Base-by-base conservation (phyloP, 1,140 invertebrate species). In the Catajapyx aquilonaris region DNA sequence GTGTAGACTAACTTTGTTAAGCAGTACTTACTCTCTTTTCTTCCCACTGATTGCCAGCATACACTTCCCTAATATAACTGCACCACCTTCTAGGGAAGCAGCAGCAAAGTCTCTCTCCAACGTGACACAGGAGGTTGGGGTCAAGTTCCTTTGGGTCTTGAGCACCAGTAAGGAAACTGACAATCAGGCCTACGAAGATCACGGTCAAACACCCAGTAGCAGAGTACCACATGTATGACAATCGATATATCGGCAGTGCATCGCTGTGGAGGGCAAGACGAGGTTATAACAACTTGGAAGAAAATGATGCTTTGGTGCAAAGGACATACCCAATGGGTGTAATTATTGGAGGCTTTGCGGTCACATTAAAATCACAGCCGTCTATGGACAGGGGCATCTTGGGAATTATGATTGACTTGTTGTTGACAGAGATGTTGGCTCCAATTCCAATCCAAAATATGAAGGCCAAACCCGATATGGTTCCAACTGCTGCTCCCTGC, bases 151-250 rank as follows among this genome's bases (percentile, higher is more conserved):
- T 47, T 0, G 64, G 58, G 46, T 73, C 55, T 40, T 66, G 56
- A 5, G 53, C 45, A 2, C 71, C 71, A 4, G 80, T 79, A 1
- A 72, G 42, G 1, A 72, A 57, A 31, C 80, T 84, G 1, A 81
- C 68, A 0, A 71, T 20, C 20, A 79, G 51, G 1, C 83, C 83
- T 10, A 78, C 54, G 2, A 79, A 41, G 19, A 85, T 55, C 0
- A 81, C 81, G 1, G 71, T 55, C 1, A 69, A 41, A 32, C 69
- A 74, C 1, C 77, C 81, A n/a, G 83, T 69, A 19, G 68, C 67
- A n/a, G 74, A 73, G 51, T 76, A 79, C 76, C 76, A 81, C 43
- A 80, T 55, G 52, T 77, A 81, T 20, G 73, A 77, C 31, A 76
- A 57, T 49, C 68, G 54, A 48, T 66, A 78, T 1, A 74, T 41